Base-by-base conservation (phyloP, 2,888 invertebrate species). In the Eristalis pertinax region DNA sequence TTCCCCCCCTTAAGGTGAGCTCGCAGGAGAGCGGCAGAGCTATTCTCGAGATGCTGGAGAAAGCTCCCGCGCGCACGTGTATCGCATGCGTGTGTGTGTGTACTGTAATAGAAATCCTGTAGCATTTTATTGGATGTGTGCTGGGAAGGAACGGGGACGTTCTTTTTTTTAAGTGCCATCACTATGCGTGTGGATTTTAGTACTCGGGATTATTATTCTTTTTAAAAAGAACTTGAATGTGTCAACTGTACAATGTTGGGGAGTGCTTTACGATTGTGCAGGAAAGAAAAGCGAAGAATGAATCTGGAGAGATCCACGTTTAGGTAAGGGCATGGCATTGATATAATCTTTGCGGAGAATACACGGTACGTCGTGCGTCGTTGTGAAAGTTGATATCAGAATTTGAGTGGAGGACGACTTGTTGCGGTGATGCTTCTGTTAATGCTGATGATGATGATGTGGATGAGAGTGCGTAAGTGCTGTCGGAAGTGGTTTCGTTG, bases 171-270 rank as follows among this genome's bases (percentile, higher is more conserved):
- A 78, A 83, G 86, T 78, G 58, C 74, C 74, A 60, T 83, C 70
- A 83, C 83, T 86, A 86, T 86, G 70, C 75, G 75, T 78, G 83
- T 74, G 78, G 70, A 67, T 83, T 86, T 86, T 78, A 86, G 83
- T 86, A 74, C 86, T 83, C 65, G 63, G 65, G 74, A 83, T 83
- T 83, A 79, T 83, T 86, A 86, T 83, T 83, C 78, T 58, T 74
- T 67, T 50, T 50, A 8, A 80, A 73, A 68, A 50, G 62, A 22
- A 67, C 81, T 75, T 75, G 75, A 75, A 70, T 83, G 70, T 83
- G 83, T 78, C 78, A 78, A 75, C 56, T 41, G 19, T 50, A 65
- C 56, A 58, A 75, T 7, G 65, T 58, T 35, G 64, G 62, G 83
- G 67, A 78, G 70, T 73, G 43, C 26, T 72, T 85, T 73, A 75